Evolutionary conservation across 2,797 vertebrate genomes (phyloP).

Genomic region (Xenopus petersii): DNA sequence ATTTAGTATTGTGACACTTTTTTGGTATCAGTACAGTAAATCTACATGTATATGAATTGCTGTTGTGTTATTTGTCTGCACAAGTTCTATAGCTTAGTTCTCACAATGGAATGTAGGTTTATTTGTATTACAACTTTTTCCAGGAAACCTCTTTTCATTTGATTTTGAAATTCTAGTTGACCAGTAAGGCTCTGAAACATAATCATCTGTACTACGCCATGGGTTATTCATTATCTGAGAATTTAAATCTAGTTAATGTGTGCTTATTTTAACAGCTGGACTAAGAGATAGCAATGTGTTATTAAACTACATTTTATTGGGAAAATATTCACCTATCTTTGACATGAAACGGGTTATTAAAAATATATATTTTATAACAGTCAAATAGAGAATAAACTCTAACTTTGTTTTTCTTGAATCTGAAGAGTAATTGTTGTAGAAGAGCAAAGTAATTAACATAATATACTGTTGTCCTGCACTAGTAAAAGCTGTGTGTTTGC

Average conservation of each 20-base stretch:
- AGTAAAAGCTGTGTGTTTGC: too few species aligned
- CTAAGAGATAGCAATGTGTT: background rate
- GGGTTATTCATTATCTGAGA: conserved; percentile 43
- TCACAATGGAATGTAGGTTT: background rate
- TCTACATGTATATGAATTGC: too few species aligned
- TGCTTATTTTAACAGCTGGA: conserved; percentile 32
- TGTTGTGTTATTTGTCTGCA: too few species aligned
- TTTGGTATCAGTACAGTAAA: too few species aligned
- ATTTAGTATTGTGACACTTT: too few species aligned
- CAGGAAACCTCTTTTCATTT: background rate
- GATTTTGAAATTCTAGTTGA: background rate
- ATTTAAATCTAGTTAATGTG: conserved; percentile 36
- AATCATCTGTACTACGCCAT: conserved; percentile 20
- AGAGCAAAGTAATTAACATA: too few species aligned
- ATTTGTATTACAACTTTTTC: background rate
- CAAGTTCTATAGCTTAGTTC: background rate
- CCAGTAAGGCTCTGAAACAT: conserved; percentile 12
- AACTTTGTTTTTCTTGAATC: too few species aligned
- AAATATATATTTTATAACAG: too few species aligned
- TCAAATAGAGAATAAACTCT: too few species aligned
- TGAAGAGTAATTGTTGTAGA: too few species aligned
- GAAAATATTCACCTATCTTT: background rate
- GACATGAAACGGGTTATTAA: too few species aligned
- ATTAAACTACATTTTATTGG: background rate
- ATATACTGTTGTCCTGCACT: too few species aligned